Conservation (phyloP, 1,140 invertebrate species). For the Drosophila asahinai region DNA sequence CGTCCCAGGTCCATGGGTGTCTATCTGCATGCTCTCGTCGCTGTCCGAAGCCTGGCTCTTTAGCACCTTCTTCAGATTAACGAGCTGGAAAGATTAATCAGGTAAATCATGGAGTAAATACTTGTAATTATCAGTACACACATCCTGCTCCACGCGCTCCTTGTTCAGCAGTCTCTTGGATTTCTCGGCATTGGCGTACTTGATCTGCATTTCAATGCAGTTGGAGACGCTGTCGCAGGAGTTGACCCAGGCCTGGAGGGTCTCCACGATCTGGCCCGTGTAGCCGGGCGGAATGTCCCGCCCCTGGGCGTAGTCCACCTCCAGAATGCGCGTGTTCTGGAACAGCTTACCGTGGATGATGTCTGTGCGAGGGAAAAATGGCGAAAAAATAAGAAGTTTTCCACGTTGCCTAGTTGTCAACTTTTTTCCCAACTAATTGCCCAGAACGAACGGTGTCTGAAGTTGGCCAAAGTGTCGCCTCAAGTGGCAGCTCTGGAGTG, state of each 20-base stretch:
- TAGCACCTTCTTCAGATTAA: constrained; percentile 92
- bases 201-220: constrained; percentile 96
- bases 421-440: constrained; percentile 41
- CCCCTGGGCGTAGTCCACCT: constrained; percentile 97
- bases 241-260: constrained; percentile 95
- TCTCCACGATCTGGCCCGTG: constrained; percentile 91
- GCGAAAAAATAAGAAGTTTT: constrained; percentile 29
- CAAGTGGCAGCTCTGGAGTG: constrained; percentile 32
- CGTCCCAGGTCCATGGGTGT: constrained; percentile 85
- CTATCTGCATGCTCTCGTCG: constrained; percentile 88
- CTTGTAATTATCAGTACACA: constrained; percentile 84
- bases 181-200: constrained; percentile 94
- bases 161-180: constrained; percentile 92
- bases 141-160: constrained; percentile 94
- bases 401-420: constrained; percentile 16
- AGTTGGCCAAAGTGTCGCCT: constrained; percentile 33
- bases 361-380: constrained; percentile 86
- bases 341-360: constrained; percentile 98
- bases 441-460: constrained; percentile 37
- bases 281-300: constrained; percentile 95
- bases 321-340: constrained; percentile 96
- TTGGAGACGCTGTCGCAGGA: constrained; percentile 95
- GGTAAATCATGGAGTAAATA: not conserved
- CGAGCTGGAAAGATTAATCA: constrained; percentile 86
- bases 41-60: constrained; percentile 90